Evolutionary conservation across 64 coral and sea anemone genomes (phyloP), one percentile per base, ranked within the genome.

Genomic region (Actinia tenebrosa): DNA sequence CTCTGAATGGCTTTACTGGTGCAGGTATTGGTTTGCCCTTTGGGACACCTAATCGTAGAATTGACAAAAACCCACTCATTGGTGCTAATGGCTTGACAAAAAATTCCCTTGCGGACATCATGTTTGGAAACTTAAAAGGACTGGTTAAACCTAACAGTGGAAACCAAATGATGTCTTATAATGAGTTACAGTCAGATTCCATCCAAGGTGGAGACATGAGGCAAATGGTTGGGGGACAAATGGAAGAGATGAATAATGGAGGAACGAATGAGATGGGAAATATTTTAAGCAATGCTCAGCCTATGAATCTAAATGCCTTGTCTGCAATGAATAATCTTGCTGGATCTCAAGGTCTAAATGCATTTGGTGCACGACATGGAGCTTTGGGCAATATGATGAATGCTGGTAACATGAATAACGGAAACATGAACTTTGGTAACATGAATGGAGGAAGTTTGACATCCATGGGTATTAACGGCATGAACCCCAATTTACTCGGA

Each of bases 81-180:
- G 90, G 90, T 64, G 84, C 90, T 42, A 87, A 87, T 72, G 90
- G 90, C 18, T 45, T 92, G 46, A 87, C 90, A 71, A 92, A 83
- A 19, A 86, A 56, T 15, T 60, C 86, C n/a, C 86, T 92, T 16
- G 26, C 60, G 53, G 84, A 92, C 79, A 43, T 92, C 25, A 92
- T 92, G 90, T 92, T 92, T 92, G 90, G 90, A 20, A 87, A 72
- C 60, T 72, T 92, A 2, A 92, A 92, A 59, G 86, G 86, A 30
- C 43, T 87, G 23, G 89, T 55, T 53, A 85, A 53, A 11, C 5
- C 25, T 20, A 42, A 50, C 44, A 8, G 9, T 50, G 45, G 50
- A 17, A 44, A 44, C 56, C 56, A 3, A 53, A 53, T 81, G 50
- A 53, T 4, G 16, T 81, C 79, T 20, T 81, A 9, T 22, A 53